phyloP scores from a whole-genome alignment of 2,797 vertebrate genomes.

The Ataeniobius toweri region DNA sequence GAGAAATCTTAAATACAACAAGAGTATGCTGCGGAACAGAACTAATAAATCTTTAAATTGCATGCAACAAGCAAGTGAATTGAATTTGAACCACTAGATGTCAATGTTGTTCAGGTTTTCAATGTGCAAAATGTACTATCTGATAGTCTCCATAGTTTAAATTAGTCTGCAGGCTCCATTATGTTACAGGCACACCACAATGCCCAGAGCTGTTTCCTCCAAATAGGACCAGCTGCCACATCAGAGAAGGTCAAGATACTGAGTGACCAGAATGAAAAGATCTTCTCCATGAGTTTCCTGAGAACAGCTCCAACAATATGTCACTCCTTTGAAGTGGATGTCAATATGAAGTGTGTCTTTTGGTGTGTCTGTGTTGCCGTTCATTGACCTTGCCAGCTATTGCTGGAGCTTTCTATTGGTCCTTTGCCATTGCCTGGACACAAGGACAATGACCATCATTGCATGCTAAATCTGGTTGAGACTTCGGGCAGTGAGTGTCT shows the following conservation, averaged over 20 bases:
- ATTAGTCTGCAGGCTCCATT: constrained; percentile 19
- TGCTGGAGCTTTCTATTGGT: constrained; percentile 20
- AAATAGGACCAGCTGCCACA: constrained; percentile 46
- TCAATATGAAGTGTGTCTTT: constrained; percentile 10
- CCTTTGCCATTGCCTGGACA: constrained; percentile 28
- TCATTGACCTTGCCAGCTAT: constrained; percentile 31
- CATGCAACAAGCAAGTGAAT: constrained; percentile 9
- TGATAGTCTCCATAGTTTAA: constrained; percentile 10
- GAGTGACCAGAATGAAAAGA: constrained; percentile 60
- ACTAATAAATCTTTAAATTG: constrained; percentile 6
- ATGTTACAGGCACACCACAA: constrained; percentile 38
- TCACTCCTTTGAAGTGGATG: constrained; percentile 14
- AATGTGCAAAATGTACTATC: constrained; percentile 3
- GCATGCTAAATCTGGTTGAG: constrained; percentile 34
- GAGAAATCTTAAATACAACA: background rate
- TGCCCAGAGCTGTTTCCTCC: constrained; percentile 45
- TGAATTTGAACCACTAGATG: constrained; percentile 55
- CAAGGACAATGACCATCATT: constrained; percentile 29
- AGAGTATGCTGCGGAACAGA: constrained; percentile 5
- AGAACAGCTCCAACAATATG: constrained; percentile 35
- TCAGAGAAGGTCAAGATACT: constrained; percentile 58
- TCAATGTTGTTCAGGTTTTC: constrained; percentile 60
- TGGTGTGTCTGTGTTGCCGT: background rate
- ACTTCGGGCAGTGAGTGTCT: constrained; percentile 27
- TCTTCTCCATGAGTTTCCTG: constrained; percentile 17